These are phyloP conservation scores for Globodera rostochiensis DNA, from an alignment of 1,140 invertebrate species.

Conservation along the genomic window DNA sequence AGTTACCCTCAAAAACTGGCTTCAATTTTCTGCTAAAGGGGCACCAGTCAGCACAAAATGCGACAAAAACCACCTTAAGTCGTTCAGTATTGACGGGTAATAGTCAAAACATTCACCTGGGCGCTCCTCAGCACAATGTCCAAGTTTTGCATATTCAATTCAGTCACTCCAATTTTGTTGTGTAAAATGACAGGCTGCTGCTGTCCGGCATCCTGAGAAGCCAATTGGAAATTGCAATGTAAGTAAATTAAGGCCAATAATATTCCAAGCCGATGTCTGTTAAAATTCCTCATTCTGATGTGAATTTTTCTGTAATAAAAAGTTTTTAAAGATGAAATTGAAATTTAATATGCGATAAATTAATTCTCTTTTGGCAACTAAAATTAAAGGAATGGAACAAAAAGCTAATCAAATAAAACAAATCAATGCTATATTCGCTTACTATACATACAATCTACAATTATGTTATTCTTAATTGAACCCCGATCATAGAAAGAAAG, in stretches of 20 bases:
- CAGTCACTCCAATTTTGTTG: constrained; percentile 30
- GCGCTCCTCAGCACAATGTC: constrained; percentile 39
- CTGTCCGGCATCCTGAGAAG: constrained; percentile 4
- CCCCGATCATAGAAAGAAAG: too few species aligned
- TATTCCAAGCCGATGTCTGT: neutral
- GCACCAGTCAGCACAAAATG: constrained; percentile 74
- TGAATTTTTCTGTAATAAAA: too few species aligned
- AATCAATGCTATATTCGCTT: too few species aligned
- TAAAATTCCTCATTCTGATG: neutral
- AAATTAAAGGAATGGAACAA: too few species aligned
- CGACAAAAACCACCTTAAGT: constrained; percentile 62
- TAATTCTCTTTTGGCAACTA: too few species aligned
- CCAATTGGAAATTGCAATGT: neutral
- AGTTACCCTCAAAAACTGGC: constrained; percentile 81
- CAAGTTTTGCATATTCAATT: constrained; percentile 39
- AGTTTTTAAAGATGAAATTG: too few species aligned
- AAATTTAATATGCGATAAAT: too few species aligned
- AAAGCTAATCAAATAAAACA: too few species aligned
- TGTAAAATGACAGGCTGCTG: constrained; percentile 11
- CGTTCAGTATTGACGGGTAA: constrained; percentile 22
- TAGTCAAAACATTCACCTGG: constrained; percentile 27
- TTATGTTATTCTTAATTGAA: too few species aligned
- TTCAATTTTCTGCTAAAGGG: constrained; percentile 85
- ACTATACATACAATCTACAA: too few species aligned
- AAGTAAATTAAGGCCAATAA: neutral